These are phyloP conservation scores for Hydrophis major DNA, from an alignment of 2,797 vertebrate species.

Conservation along the genomic window DNA sequence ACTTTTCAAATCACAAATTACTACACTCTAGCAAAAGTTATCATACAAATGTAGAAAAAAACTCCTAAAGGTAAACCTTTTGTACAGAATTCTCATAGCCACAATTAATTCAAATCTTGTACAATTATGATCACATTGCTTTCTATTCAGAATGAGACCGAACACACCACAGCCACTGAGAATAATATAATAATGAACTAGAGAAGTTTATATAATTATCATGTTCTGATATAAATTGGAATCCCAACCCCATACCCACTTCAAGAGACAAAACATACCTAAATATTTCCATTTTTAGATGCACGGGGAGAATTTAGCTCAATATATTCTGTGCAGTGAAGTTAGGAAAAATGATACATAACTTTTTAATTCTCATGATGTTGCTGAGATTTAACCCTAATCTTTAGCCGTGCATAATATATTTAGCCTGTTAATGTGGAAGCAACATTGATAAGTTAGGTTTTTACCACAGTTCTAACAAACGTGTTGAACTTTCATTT, in stretches of 20 bases:
- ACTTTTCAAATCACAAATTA: background rate
- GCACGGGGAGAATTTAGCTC: background rate
- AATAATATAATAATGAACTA: background rate
- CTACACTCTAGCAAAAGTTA: background rate
- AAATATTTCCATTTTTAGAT: background rate
- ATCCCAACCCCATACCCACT: background rate
- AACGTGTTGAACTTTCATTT: slow-evolving; percentile 25
- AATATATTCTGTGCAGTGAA: background rate
- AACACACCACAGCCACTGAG: background rate
- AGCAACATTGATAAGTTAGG: slow-evolving; percentile 54
- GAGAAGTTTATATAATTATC: background rate
- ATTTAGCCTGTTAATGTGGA: slow-evolving; percentile 50
- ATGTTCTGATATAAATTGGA: background rate
- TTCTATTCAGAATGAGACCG: background rate
- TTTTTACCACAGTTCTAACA: slow-evolving; percentile 40
- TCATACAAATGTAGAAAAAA: background rate
- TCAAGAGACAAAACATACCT: background rate
- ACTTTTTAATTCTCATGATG: slow-evolving; percentile 8
- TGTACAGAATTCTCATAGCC: background rate
- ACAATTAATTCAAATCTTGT: background rate
- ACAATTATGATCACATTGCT: background rate
- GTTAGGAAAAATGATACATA: background rate
- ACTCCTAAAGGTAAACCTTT: background rate
- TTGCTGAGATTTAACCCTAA: slow-evolving; percentile 40
- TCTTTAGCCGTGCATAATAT: slow-evolving; percentile 31